phyloP scores from a whole-genome alignment of 2,888 invertebrate species.

The Trichopoda pennipes region DNA sequence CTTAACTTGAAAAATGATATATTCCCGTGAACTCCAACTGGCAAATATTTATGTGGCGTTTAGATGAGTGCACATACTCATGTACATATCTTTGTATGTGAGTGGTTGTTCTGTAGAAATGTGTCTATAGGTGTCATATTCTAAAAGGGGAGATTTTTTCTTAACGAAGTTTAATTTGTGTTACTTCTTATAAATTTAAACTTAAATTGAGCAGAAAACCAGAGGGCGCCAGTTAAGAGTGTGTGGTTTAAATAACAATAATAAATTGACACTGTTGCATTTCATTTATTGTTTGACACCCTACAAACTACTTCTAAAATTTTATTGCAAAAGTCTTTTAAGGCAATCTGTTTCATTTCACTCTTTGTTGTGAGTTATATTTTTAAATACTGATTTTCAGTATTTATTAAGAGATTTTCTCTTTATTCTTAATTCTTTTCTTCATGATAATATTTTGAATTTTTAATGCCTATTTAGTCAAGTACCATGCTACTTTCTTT shows the following conservation, averaged over 20 bases:
- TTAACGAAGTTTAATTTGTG: conserved; percentile 35
- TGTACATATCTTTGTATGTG: conserved; percentile 15
- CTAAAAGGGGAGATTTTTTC: conserved; percentile 52
- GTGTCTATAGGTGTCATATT: conserved; percentile 60
- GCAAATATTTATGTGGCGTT: conserved; percentile 4
- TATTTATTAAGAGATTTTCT: too few species aligned
- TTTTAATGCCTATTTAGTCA: too few species aligned
- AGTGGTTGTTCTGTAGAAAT: conserved; percentile 66
- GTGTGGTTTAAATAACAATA: conserved; percentile 57
- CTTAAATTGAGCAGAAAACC: conserved; percentile 80
- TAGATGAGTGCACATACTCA: neutral
- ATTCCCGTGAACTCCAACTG: conserved; percentile 55
- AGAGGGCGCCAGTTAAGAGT: conserved; percentile 76
- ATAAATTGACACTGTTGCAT: conserved; percentile 56
- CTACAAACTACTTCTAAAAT: conserved; percentile 7
- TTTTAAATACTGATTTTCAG: too few species aligned
- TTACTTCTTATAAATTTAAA: conserved; percentile 58
- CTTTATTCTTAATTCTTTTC: too few species aligned
- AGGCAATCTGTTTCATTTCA: too few species aligned
- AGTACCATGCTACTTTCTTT: too few species aligned
- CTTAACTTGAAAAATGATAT: conserved; percentile 66
- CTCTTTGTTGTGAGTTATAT: too few species aligned
- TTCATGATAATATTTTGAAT: too few species aligned
- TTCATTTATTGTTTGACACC: conserved; percentile 19
- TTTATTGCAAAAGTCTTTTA: too few species aligned